These are phyloP conservation scores for Drosophila tropicalis DNA, from an alignment of 1,140 invertebrate genomes.

Conservation along the genomic window DNA sequence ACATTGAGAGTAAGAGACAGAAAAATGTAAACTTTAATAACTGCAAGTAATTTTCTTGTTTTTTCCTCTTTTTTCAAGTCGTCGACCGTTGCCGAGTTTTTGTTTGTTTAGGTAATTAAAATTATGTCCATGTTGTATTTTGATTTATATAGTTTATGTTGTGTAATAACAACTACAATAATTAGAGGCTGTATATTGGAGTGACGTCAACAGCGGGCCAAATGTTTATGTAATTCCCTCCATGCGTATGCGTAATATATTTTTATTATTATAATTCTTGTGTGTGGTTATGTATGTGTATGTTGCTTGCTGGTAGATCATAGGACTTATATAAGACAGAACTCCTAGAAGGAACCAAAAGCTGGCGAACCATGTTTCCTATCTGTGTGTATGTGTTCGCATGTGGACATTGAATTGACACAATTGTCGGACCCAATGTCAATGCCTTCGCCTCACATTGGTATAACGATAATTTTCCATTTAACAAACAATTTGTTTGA, in stretches of 20 bases:
- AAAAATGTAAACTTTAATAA: conserved; percentile 57
- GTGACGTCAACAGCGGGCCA: conserved; percentile 14
- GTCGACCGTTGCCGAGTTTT: conserved; percentile 26
- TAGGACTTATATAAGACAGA: conserved; percentile 16
- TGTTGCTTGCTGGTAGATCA: neutral
- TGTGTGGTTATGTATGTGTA: neutral
- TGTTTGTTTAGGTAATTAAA: conserved; percentile 78
- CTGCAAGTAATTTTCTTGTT: conserved; percentile 54
- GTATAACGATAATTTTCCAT: neutral
- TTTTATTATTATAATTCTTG: conserved; percentile 11
- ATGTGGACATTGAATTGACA: conserved; percentile 54
- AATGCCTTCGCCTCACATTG: conserved; percentile 61
- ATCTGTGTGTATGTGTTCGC: conserved; percentile 20
- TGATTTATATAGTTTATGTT: conserved; percentile 24
- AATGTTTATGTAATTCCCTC: conserved; percentile 17
- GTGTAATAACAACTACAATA: conserved; percentile 3
- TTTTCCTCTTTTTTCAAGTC: conserved; percentile 36
- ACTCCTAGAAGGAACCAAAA: conserved; percentile 11
- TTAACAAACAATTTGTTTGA: neutral
- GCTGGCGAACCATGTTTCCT: conserved; percentile 9
- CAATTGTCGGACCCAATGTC: conserved; percentile 75
- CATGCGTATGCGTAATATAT: conserved; percentile 24
- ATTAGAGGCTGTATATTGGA: neutral
- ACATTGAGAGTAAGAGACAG: neutral
- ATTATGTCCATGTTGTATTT: conserved; percentile 52